A percentile compares a stretch with the other conserved stretches of the same genome.
phyloP scores from a whole-genome alignment of 2,113 vertebrate species.

The Loxodonta africana region DNA sequence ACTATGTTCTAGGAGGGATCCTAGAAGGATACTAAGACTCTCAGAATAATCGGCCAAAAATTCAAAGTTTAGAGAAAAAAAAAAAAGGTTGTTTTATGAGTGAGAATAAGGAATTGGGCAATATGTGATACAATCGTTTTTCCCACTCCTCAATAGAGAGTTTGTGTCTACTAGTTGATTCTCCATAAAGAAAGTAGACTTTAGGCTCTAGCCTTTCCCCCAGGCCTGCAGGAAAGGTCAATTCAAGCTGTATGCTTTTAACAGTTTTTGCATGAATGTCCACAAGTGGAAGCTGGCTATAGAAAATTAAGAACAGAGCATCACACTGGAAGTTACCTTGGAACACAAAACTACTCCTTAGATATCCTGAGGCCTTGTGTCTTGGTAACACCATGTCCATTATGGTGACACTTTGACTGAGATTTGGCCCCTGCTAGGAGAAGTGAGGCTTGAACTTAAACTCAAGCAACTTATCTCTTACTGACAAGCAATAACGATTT shows the following conservation, averaged over 20 bases:
- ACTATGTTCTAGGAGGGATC: not conserved
- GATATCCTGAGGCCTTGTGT: not conserved
- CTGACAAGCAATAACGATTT: not conserved
- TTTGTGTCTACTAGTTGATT: conserved; percentile 19
- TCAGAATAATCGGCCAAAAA: conserved; percentile 26
- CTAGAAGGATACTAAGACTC: not conserved
- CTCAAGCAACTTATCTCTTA: conserved; percentile 6
- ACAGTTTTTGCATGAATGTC: not conserved
- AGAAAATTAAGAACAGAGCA: not conserved
- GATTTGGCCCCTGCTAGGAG: not conserved
- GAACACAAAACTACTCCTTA: conserved; percentile 15
- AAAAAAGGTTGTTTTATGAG: conserved; percentile 12
- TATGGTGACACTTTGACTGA: conserved; percentile 65
- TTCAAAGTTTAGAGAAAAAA: conserved; percentile 8
- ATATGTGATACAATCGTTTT: not conserved
- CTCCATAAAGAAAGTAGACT: not conserved
- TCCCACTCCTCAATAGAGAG: not conserved
- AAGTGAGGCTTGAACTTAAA: not conserved
- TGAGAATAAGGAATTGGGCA: not conserved
- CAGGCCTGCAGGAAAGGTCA: not conserved
- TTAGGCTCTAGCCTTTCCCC: not conserved
- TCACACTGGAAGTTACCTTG: not conserved
- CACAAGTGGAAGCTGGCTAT: not conserved
- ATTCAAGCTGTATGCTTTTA: not conserved
- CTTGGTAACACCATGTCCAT: conserved; percentile 43